Base-by-base conservation (phyloP, 2,888 invertebrate genomes). In the Polietes domitor region DNA sequence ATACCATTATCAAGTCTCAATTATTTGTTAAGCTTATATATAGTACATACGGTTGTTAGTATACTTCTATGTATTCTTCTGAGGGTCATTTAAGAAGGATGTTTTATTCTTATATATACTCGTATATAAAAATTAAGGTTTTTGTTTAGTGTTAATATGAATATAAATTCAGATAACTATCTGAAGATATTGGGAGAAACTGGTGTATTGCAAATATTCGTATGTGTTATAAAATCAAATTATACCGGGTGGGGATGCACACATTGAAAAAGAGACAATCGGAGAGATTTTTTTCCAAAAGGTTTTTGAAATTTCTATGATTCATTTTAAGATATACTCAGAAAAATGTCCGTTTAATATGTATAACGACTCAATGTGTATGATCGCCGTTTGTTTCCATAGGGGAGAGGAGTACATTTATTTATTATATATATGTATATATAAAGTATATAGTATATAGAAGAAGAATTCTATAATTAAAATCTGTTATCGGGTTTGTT, bases 331-430 rank as follows among this genome's bases (percentile, higher is more conserved):
- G 41, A 65, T 65, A 41, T 65, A 65, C 21, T 65, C 12, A 10
- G 65, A 41, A 65, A 65, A 65, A 65, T 41, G 65, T 65, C 65
- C n/a, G 19, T 65, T 12, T 47, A 47, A 47, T 12, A 12, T n/a
- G n/a, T 12, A n/a, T n/a, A 58, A 28, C 12, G 28, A 75, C 74
- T 80, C 53, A 58, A 61, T 55, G 32, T 41, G 19, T 61, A n/a
- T 61, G 28, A 58, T 9, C 58, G 17, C 5, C 47, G 47, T 53
- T 47, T n/a, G 55, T 37, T 26, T n/a, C n/a, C n/a, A 61, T 1
- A 26, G n/a, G 53, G 21, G 71, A 73, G 80, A 79, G n/a, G n/a
- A n/a, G n/a, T 77, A 58, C 17, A 15, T 50, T 32, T 73, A n/a
- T 61, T 37, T 74, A 19, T 15, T 73, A 77, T 65, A 55, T 32